Evolutionary conservation across 1,140 invertebrate species (phyloP), one percentile per base, ranked within the genome.

Genomic region (Lepeophtheirus salmonis): DNA sequence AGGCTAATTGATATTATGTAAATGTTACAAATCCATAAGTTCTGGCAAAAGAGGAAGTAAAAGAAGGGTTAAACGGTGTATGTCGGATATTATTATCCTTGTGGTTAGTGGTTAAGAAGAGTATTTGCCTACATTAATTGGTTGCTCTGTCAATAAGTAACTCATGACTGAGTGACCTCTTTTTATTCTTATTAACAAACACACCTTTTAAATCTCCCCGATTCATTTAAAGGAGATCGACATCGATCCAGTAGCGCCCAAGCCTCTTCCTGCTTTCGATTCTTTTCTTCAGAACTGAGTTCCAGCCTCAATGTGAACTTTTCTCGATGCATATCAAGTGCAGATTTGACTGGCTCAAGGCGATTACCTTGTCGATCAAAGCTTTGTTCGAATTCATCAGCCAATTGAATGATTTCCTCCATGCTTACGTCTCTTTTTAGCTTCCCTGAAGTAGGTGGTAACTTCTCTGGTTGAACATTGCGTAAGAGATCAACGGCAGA

Each of bases 341-440:
- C 55, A 14, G 55, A 57, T 24, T 57, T 57, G 16, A 57, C 6
- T 16, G 55, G 55, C 55, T 57, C 55, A 16, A 57, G 26, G 3
- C 55, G 22, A 14, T 57, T 57, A 13, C 55, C 55, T 16, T 25
- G 55, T n/a, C 55, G 22, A 17, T 57, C 55, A 57, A 26, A 57
- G 55, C 55, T 57, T n/a, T 57, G 23, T 2, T 20, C 14, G 14
- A 57, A 57, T n/a, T 57, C 55, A 21, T 57, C 55, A 1, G 55
- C 26, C 26, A 57, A 18, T 23, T 57, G 55, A 13, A 57, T 57
- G 55, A 57, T 57, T 41, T 57, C 55, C 26, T 57, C 55, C 55
- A 57, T 57, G 25, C 55, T 57, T 2, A 57, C 55, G 21, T 57
- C 55, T n/a, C 55, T 17, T 17, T 41, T 57, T 48, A 57, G 25